Evolutionary conservation across 1,140 invertebrate genomes (phyloP), one percentile per base, ranked within the genome.

Genomic region (Paraescarpia echinospica): DNA sequence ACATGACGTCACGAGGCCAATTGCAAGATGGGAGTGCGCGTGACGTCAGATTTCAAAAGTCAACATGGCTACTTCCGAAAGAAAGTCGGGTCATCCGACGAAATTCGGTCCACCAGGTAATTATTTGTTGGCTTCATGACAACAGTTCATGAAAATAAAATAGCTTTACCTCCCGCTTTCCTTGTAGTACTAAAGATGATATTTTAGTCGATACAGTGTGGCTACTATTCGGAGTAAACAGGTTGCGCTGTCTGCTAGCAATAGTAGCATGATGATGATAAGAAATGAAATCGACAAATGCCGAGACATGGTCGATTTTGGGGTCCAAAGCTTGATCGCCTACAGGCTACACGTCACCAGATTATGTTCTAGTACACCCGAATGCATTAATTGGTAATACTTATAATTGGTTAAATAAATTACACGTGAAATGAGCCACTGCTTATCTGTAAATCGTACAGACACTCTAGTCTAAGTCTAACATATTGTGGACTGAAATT

Each of bases 1-100:
- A 77, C 59, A 27, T 77, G 59, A 77, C 59, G 59, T 77, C 59
- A 77, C 59, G 59, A 77, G 59, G 59, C 59, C 59, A 77, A 77
- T 77, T 77, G 59, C 59, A 77, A 77, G 59, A 77, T 77, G 59
- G 59, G 59, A 77, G 59, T 77, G 59, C 59, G 59, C 59, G 59
- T 77, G 59, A 77, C 59, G 59, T 77, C 59, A 77, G 59, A 77
- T 77, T 77, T 77, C 59, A 77, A 77, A 77, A 77, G 59, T 77
- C 59, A 77, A 77, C 59, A 77, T 77, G 59, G 59, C 59, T 77
- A 77, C 59, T 77, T 77, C 59, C 59, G 59, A 77, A 77, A 77
- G 59, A 77, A 77, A 77, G 59, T 77, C 59, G 59, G 59, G 59
- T 77, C 59, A 77, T 77, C 59, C 59, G 59, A 77, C 59, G 59